Conservation (phyloP, 2,797 vertebrate genomes). For the Amblyraja radiata region DNA sequence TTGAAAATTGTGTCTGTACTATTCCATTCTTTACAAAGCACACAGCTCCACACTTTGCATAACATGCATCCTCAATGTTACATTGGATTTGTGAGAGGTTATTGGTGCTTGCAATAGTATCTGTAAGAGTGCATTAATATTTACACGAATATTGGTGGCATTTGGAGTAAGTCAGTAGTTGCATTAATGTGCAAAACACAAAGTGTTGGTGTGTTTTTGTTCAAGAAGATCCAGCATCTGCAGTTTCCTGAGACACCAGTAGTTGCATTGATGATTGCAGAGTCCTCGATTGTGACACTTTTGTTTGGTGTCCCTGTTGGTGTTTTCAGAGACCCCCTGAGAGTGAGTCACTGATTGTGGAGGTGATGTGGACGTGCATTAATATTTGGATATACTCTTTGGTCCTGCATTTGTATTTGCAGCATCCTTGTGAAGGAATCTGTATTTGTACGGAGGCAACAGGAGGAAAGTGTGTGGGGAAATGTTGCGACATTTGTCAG, state of each 20-base stretch:
- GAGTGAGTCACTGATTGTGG: too few relatives aligned
- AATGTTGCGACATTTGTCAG: background rate
- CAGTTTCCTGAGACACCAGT: background rate
- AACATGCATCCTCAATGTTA: too few relatives aligned
- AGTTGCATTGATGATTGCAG: too few relatives aligned
- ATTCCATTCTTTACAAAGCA: too few relatives aligned
- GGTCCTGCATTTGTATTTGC: background rate
- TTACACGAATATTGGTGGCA: background rate
- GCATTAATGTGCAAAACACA: too few relatives aligned
- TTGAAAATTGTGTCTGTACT: too few relatives aligned
- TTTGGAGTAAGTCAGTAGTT: too few relatives aligned
- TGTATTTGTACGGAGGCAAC: background rate
- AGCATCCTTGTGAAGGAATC: too few relatives aligned
- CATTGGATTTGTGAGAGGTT: background rate
- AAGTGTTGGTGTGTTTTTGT: too few relatives aligned
- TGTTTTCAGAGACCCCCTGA: background rate
- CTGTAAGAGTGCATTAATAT: background rate
- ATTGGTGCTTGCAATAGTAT: background rate
- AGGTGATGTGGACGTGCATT: too few relatives aligned
- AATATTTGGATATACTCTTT: background rate
- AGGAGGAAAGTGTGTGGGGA: background rate
- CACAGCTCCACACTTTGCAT: too few relatives aligned
- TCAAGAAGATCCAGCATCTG: background rate
- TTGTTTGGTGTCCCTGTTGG: background rate
- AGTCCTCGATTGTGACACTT: background rate